Conservation (phyloP, 1,140 invertebrate species). For the Alviniconcha marisindica region DNA sequence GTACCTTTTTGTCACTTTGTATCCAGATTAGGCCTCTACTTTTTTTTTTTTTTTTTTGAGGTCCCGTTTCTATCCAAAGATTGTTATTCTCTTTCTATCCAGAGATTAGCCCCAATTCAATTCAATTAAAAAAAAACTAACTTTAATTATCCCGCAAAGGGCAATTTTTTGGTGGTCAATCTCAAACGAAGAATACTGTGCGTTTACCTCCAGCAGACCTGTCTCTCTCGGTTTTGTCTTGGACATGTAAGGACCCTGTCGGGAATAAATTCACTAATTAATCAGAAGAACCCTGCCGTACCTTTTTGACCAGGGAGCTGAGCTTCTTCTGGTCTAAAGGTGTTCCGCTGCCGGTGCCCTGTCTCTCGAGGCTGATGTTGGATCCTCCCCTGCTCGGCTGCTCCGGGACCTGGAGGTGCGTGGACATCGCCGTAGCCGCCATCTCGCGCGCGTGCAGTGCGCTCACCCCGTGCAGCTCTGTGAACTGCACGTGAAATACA, state of each 20-base stretch:
- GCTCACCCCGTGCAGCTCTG: slow-evolving; percentile 25
- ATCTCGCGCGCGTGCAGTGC: not conserved
- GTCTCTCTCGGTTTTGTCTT: not conserved
- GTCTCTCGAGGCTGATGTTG: not conserved
- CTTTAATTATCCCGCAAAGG: too few relatives aligned
- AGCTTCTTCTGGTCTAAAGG: not conserved
- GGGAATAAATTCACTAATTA: not conserved
- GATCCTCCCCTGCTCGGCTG: not conserved
- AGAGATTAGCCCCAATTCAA: too few relatives aligned
- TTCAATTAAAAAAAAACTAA: too few relatives aligned
- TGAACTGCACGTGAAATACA: slow-evolving; percentile 1
- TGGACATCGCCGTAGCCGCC: not conserved
- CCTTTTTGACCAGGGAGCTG: slow-evolving; percentile 21
- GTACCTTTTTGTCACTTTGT: too few relatives aligned
- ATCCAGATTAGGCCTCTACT: too few relatives aligned
- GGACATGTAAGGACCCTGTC: slow-evolving; percentile 12
- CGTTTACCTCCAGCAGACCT: not conserved
- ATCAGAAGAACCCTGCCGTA: too few relatives aligned
- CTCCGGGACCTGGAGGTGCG: not conserved
- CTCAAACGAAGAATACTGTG: too few relatives aligned
- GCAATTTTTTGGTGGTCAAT: too few relatives aligned
- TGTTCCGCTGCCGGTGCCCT: not conserved
- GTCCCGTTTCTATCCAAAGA: too few relatives aligned
- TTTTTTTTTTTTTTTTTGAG: too few relatives aligned
- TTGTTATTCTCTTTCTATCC: too few relatives aligned